Percentiles rank a stretch among this genome's conserved stretches.
phyloP scores from a whole-genome alignment of 1,140 invertebrate genomes.

The Drosophila bocqueti region DNA sequence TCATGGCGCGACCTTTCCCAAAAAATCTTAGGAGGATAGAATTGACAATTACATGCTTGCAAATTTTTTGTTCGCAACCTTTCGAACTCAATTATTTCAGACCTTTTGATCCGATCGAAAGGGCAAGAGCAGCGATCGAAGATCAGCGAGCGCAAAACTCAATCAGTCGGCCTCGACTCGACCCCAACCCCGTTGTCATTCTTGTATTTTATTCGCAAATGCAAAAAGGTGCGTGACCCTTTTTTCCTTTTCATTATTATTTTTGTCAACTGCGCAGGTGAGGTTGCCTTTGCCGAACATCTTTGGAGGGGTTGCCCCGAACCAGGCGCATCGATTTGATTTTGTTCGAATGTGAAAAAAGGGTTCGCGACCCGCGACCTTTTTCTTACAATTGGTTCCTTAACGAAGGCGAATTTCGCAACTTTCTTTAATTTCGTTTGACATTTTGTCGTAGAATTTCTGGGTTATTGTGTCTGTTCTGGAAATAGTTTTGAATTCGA shows the following conservation, averaged over 20 bases:
- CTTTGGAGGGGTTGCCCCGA: slow-evolving; percentile 42
- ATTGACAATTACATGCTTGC: slow-evolving; percentile 84
- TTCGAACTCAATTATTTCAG: slow-evolving; percentile 77
- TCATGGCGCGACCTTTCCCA: slow-evolving; percentile 18
- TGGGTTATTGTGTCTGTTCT: slow-evolving; percentile 50
- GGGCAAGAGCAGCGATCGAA: slow-evolving; percentile 47
- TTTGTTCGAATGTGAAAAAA: slow-evolving; percentile 50
- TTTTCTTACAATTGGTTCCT: slow-evolving; percentile 65
- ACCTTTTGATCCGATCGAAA: slow-evolving; percentile 76
- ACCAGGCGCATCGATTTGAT: slow-evolving; percentile 60
- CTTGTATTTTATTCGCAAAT: slow-evolving; percentile 40
- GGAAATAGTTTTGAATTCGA: slow-evolving; percentile 64
- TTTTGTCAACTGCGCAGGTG: slow-evolving; percentile 79
- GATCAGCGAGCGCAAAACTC: slow-evolving; percentile 67
- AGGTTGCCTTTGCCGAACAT: slow-evolving; percentile 67
- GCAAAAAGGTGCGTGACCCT: slow-evolving; percentile 73
- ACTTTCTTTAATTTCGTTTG: slow-evolving; percentile 71
- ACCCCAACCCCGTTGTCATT: slow-evolving; percentile 38
- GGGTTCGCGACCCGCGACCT: slow-evolving; percentile 50
- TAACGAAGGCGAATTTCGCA: slow-evolving; percentile 67
- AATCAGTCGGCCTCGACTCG: slow-evolving; percentile 69
- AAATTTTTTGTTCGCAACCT: slow-evolving; percentile 75
- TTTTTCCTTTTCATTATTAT: slow-evolving; percentile 45
- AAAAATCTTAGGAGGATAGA: slow-evolving; percentile 36
- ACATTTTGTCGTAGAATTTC: slow-evolving; percentile 64